These are phyloP conservation scores for Stenoptilia bipunctidactyla DNA, from an alignment of 2,888 invertebrate genomes.

Conservation along the genomic window DNA sequence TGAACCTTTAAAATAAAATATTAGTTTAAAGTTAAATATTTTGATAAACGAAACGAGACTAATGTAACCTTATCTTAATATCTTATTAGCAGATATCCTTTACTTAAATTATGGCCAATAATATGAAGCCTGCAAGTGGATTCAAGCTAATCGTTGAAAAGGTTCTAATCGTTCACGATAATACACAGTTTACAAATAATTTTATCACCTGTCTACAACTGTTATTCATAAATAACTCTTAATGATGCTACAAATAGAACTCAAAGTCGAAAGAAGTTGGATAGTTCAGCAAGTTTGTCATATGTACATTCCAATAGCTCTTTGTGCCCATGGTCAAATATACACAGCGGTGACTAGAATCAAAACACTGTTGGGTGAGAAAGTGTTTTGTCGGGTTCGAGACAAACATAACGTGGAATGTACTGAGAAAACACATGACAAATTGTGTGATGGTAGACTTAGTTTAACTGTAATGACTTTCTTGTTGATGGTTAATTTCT, in stretches of 20 bases:
- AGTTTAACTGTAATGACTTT: too few species aligned
- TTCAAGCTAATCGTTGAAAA: slow-evolving; percentile 36
- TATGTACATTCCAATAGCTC: neutral
- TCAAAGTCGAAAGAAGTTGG: neutral
- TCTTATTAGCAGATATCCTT: too few species aligned
- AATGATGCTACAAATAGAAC: neutral
- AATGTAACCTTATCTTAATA: too few species aligned
- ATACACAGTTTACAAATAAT: neutral
- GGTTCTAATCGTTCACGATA: slow-evolving; percentile 12
- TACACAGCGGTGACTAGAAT: slow-evolving; percentile 12
- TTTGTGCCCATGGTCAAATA: neutral
- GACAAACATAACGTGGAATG: slow-evolving; percentile 22
- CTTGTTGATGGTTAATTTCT: too few species aligned
- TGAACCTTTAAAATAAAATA: too few species aligned
- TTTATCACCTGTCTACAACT: neutral
- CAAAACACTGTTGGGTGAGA: slow-evolving; percentile 21
- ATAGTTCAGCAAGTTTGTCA: neutral
- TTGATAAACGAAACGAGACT: too few species aligned
- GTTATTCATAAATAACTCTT: neutral
- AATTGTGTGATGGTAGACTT: too few species aligned
- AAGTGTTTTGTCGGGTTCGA: slow-evolving; percentile 26
- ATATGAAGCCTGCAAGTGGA: too few species aligned
- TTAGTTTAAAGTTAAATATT: too few species aligned
- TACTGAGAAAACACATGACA: slow-evolving; percentile 18
- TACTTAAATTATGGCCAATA: too few species aligned